Base-by-base conservation (phyloP, 2,888 invertebrate genomes). In the Cerceris rybyensis region DNA sequence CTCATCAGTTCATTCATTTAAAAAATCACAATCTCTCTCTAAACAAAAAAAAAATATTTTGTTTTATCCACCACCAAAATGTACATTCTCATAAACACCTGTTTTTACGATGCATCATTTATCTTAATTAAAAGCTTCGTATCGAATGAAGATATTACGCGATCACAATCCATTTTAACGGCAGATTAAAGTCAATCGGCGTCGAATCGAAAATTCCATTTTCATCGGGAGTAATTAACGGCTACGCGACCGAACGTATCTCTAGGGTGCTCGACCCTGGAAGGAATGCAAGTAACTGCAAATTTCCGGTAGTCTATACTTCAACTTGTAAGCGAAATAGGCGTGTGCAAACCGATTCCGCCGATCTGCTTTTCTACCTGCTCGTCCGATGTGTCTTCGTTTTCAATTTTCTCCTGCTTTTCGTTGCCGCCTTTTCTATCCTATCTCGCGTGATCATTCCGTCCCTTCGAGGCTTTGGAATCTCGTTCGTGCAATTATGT, bases 261-360 rank as follows among this genome's bases (percentile, higher is more conserved):
- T 81, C 57, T 42, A 46, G 61, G 49, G 46, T 50, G 80, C 72
- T 83, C 86, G 88, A 88, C 86, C 88, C 88, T 88, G 87, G 70
- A 83, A 88, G 89, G 89, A 89, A 89, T 87, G 88, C 86, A 86
- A 86, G 86, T 90, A 90, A 90, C 89, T 91, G 90, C 88, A 88
- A 90, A 90, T 90, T 90, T 91, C 91, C 91, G 89, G 87, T 83
- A 86, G 78, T 77, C 83, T 81, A 82, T 77, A 60, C 80, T 28
- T 28, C 28, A 4, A 28, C 28, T 28, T 76, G 78, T 73, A 81
- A 83, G 77, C 83, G 78, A 81, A 76, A 83, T 81, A 81, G 82
- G 79, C 82, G 78, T 78, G 73, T 75, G 6, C 14, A 70, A 69
- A 60, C 60, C 74, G 46, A 67, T 66, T 76, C 60, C 54, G 50